Evolutionary conservation across 1,140 invertebrate genomes (phyloP), one percentile per base, ranked within the genome.

Genomic region (Philopotamus ludificatus): DNA sequence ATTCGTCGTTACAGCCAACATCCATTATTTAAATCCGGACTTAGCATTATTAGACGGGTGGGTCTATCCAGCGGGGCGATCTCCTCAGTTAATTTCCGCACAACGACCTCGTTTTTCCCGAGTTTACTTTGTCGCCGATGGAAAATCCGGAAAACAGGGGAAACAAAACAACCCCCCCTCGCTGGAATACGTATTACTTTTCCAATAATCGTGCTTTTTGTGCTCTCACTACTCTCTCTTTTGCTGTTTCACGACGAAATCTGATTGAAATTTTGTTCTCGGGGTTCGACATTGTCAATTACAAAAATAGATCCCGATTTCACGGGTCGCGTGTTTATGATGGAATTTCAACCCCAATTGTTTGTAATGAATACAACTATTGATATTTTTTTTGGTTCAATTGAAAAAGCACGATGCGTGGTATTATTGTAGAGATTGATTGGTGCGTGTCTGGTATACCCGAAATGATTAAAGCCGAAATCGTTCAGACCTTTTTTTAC

Each of bases 51-150:
- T 47, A 47, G 44, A 47, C 15, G 4, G 41, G 22, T 20, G 4
- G 41, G 22, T 47, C 41, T 60, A 60, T 60, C 57, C 57, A 7
- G n/a, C 8, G n/a, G 22, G 44, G 9, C 28, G 22, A 60, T 60
- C 57, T 60, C 47, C 47, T 60, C 41, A 60, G 28, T 60, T 60
- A 60, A 60, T 60, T 60, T 60, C 57, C 57, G 42, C 57, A 42
- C 34, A 28, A 58, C 55, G 23, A 34, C 55, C 25, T 34, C 15
- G 57, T 16, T 42, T 60, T 25, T 25, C 12, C 21, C 12, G 16
- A 57, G 53, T 25, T 57, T 57, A 57, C 28, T 57, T 57, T 57
- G 53, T 57, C 57, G 42, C 26, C n/a, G 23, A 60, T 47, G 57
- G 57, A 60, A 58, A 60, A 60, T 47, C 42, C 57, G n/a, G 21